These are phyloP conservation scores for Mustelus asterias DNA, from an alignment of 2,113 vertebrate genomes.

Conservation along the genomic window DNA sequence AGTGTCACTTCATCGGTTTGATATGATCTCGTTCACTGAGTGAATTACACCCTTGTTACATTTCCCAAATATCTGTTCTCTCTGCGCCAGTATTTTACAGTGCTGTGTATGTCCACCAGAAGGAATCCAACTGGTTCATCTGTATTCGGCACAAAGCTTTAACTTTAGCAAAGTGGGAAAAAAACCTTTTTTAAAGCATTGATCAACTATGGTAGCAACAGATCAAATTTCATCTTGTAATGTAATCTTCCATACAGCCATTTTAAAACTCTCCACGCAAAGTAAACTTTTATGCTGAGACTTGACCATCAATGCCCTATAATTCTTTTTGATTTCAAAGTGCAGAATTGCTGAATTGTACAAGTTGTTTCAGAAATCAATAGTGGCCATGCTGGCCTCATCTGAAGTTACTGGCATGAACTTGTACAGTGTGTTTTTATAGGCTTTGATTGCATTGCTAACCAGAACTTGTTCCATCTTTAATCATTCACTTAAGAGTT, in stretches of 20 bases:
- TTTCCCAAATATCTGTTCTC: neutral
- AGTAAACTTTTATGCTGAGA: neutral
- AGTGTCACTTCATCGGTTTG: constrained; percentile 18
- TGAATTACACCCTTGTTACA: constrained; percentile 25
- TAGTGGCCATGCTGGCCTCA: neutral
- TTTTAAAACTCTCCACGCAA: neutral
- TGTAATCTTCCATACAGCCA: neutral
- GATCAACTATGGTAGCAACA: neutral
- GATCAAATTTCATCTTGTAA: neutral
- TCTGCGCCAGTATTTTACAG: neutral
- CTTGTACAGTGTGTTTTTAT: neutral
- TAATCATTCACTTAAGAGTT: neutral
- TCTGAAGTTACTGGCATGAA: neutral
- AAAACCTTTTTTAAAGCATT: neutral
- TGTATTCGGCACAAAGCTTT: neutral
- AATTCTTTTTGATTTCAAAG: neutral
- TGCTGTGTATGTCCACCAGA: neutral
- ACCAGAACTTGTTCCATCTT: neutral
- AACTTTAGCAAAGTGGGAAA: neutral
- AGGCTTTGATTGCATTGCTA: neutral
- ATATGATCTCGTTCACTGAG: constrained; percentile 9
- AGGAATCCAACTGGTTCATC: neutral
- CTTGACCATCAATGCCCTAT: neutral
- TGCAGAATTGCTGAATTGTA: neutral
- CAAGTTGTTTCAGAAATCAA: neutral